Conservation (phyloP, 2,888 invertebrate species). For the Cantharis lateralis region DNA sequence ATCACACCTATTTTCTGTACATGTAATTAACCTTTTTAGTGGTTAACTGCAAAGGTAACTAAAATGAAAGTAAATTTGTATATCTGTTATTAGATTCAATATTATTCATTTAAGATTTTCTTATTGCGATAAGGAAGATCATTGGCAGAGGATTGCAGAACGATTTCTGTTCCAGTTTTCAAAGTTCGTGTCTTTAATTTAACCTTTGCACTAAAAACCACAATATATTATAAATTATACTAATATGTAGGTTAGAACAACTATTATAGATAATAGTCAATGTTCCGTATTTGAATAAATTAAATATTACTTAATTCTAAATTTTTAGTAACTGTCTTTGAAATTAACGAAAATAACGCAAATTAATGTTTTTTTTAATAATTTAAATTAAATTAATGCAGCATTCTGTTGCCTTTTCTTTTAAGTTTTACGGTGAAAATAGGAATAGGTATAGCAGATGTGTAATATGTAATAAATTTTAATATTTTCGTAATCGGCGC, state of each 20-base stretch:
- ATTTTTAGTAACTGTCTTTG: background rate
- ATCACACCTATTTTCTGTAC: background rate
- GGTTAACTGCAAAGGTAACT: background rate
- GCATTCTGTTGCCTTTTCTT: background rate
- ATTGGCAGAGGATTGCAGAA: background rate
- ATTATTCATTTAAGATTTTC: background rate
- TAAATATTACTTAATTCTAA: background rate
- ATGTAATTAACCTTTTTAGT: background rate
- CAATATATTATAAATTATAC: background rate
- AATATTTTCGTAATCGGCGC: background rate
- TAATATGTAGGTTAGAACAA: slow-evolving; percentile 1
- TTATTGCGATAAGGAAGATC: background rate
- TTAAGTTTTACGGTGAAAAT: background rate
- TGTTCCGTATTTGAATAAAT: background rate
- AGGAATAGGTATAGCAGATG: background rate
- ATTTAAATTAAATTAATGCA: background rate
- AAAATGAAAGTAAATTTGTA: background rate
- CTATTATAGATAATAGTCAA: slow-evolving; percentile 1
- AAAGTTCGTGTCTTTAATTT: background rate
- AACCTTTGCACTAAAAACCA: background rate
- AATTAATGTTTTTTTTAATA: background rate
- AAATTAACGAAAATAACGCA: background rate
- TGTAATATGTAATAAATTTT: background rate
- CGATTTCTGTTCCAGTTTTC: background rate
- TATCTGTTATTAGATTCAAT: background rate